phyloP scores from a whole-genome alignment of 2,113 vertebrate genomes.

The Baryphthengus martii region DNA sequence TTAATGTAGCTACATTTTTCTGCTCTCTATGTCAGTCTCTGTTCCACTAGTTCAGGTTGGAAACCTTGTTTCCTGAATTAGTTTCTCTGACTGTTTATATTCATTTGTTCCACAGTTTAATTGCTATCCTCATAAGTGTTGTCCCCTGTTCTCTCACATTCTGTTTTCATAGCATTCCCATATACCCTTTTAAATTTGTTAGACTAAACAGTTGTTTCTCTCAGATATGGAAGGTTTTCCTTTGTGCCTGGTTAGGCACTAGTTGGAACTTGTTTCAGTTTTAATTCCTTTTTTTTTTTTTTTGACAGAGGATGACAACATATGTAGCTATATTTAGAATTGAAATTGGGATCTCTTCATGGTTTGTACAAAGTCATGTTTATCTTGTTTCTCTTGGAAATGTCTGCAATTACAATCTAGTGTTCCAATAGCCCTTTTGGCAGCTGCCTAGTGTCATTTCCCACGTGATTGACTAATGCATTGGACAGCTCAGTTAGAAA shows the following conservation, averaged over 20 bases:
- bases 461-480: neutral
- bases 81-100: neutral
- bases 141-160: neutral
- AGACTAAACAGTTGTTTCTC: neutral
- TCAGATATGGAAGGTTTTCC: neutral
- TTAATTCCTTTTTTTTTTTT: neutral
- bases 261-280: neutral
- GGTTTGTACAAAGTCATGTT: neutral
- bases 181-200: neutral
- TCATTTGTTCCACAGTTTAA: neutral
- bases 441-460: neutral
- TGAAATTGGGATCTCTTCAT: neutral
- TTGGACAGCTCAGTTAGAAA: neutral
- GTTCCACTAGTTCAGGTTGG: neutral
- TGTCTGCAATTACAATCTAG: neutral
- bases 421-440: neutral
- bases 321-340: neutral
- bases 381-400: slow-evolving; percentile 22
- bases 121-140: neutral
- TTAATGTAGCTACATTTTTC: neutral
- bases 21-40: neutral
- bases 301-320: neutral
- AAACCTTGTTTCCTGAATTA: neutral
- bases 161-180: neutral
- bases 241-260: neutral